Conservation (phyloP, 2,888 invertebrate genomes). For the Atrina japonica region DNA sequence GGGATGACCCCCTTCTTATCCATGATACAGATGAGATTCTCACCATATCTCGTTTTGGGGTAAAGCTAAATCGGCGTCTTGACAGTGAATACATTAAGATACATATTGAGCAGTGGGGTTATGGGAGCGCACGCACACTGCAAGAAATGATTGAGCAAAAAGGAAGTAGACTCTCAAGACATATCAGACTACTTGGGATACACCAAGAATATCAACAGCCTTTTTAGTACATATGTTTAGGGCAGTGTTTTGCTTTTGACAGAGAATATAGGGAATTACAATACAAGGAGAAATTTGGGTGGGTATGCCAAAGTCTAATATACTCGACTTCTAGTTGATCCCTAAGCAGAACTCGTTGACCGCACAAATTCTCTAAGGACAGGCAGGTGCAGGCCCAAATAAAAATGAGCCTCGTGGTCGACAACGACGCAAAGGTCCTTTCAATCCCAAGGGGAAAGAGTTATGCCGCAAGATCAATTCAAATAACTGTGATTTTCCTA, state of each 20-base stretch:
- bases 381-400: neutral
- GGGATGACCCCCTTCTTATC: constrained; percentile 10
- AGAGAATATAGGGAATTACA: constrained; percentile 34
- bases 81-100: constrained; percentile 3
- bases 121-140: constrained; percentile 14
- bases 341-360: constrained; percentile 14
- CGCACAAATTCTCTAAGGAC: neutral
- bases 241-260: constrained; percentile 39
- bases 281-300: constrained; percentile 21
- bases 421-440: constrained; percentile 25
- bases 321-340: constrained; percentile 1
- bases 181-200: constrained; percentile 26
- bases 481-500: constrained; percentile 20
- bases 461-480: constrained; percentile 38
- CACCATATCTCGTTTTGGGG: constrained; percentile 8
- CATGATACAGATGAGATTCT: constrained; percentile 16
- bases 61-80: neutral
- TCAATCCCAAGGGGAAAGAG: constrained; percentile 25
- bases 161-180: constrained; percentile 9
- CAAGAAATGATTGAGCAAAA: constrained; percentile 28
- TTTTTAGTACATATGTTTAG: constrained; percentile 17
- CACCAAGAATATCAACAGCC: constrained; percentile 22
- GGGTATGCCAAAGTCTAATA: no score
- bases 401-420: neutral
- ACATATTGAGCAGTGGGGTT: no score